Evolutionary conservation across 2,113 vertebrate species (phyloP).

Genomic region (Gobius niger): DNA sequence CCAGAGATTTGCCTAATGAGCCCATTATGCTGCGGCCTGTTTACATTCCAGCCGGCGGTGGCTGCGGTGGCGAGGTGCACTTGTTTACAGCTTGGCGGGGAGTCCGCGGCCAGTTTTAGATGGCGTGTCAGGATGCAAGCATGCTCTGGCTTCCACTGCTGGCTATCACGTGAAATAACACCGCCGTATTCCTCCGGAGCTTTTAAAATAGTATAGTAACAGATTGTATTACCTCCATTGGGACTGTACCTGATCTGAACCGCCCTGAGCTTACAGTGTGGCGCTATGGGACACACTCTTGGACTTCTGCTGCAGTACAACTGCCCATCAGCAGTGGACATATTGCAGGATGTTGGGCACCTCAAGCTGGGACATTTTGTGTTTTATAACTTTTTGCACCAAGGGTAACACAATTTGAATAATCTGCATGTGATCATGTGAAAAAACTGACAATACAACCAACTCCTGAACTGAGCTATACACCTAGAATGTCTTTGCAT

Average conservation of each 20-base stretch:
- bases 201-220: slow-evolving; percentile 2
- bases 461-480: no score
- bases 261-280: not conserved
- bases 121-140: slow-evolving; percentile 47
- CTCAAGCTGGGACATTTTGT: no score
- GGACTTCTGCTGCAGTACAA: not conserved
- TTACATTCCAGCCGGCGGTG: slow-evolving; percentile 33
- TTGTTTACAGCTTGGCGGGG: slow-evolving; percentile 48
- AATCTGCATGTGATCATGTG: no score
- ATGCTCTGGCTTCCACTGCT: slow-evolving; percentile 38
- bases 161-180: slow-evolving; percentile 1
- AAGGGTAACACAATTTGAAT: no score
- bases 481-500: no score
- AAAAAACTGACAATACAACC: no score
- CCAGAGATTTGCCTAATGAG: slow-evolving; percentile 16
- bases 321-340: no score
- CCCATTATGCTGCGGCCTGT: slow-evolving; percentile 24
- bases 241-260: slow-evolving; percentile 2
- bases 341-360: no score
- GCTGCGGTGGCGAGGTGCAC: not conserved
- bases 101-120: slow-evolving; percentile 54
- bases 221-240: not conserved
- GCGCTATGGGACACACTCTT: no score
- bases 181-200: not conserved
- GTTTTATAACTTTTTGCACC: no score